Conservation (phyloP, 2,113 vertebrate genomes). For the Pluvianellus socialis region DNA sequence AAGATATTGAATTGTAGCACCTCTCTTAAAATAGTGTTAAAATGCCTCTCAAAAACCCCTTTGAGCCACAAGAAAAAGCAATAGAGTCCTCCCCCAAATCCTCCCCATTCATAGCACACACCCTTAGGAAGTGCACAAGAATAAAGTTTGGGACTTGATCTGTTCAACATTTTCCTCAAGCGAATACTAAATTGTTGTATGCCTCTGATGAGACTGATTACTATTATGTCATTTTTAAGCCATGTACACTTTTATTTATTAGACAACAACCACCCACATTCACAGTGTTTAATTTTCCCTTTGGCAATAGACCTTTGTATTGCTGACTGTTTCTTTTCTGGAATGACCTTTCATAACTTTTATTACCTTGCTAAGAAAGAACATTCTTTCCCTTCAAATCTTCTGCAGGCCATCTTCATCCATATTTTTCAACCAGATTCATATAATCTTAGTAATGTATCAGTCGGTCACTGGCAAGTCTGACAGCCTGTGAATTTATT, state of each 20-base stretch:
- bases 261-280: background rate
- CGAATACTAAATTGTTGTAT: background rate
- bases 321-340: background rate
- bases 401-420: background rate
- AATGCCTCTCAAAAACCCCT: background rate
- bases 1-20: background rate
- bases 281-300: background rate
- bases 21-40: background rate
- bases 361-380: background rate
- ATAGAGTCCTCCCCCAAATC: background rate
- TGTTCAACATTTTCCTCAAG: background rate
- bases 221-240: background rate
- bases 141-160: background rate
- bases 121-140: background rate
- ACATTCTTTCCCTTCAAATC: background rate
- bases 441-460: background rate
- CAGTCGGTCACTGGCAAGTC: background rate
- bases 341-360: background rate
- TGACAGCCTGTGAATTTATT: constrained; percentile 28
- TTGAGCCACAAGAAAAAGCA: background rate
- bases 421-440: background rate
- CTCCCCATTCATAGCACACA: background rate
- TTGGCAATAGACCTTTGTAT: background rate
- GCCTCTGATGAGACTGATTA: background rate
- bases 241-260: background rate